Conservation (phyloP, 2,113 vertebrate species). For the Callospermophilus lateralis region DNA sequence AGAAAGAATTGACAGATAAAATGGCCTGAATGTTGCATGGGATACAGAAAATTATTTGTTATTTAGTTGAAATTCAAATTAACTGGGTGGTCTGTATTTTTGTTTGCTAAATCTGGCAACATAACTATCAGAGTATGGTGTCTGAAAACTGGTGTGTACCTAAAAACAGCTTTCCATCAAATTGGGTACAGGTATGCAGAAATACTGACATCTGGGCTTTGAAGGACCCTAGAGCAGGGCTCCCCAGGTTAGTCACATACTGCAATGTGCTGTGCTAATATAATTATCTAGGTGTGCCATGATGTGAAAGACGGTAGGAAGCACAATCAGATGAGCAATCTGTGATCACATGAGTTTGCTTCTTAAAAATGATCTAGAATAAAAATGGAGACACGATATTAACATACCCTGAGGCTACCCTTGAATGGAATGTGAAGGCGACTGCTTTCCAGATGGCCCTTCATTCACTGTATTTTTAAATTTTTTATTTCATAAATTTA, state of each 20-base stretch:
- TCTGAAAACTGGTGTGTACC: neutral
- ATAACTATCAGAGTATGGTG: too few relatives aligned
- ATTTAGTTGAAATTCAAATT: conserved; percentile 16
- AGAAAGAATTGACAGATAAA: neutral
- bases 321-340: neutral
- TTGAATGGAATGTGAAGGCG: neutral
- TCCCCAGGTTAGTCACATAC: neutral
- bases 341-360: neutral
- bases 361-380: neutral
- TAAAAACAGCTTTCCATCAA: neutral
- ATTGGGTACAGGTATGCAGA: neutral
- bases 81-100: neutral
- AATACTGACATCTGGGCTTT: neutral
- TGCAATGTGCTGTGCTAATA: neutral
- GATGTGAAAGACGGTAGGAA: neutral
- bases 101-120: neutral
- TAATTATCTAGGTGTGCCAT: neutral
- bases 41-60: neutral
- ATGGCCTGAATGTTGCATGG: neutral
- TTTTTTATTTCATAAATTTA: too few relatives aligned
- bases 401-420: neutral
- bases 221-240: neutral
- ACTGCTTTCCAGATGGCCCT: neutral
- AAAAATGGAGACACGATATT: neutral
- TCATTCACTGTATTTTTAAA: neutral